Evolutionary conservation across 2,888 invertebrate genomes (phyloP).

Genomic region (Acronicta psi): DNA sequence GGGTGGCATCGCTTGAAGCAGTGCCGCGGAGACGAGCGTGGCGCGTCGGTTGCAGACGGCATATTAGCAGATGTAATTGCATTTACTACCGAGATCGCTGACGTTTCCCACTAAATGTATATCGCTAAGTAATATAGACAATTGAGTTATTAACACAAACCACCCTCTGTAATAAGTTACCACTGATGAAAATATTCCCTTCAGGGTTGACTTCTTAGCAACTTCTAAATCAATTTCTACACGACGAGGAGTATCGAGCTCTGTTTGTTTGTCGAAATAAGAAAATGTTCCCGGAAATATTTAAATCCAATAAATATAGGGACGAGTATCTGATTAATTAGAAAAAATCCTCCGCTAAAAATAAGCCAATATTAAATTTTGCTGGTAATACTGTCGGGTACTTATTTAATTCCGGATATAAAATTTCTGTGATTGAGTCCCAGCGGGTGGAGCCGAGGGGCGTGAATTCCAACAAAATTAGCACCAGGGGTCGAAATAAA

Average conservation of each 20-base stretch:
- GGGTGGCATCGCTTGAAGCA: constrained; percentile 76
- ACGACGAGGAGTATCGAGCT: constrained; percentile 37
- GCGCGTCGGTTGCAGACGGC: constrained; percentile 81
- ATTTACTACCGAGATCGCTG: constrained; percentile 86
- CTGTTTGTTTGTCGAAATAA: constrained; percentile 46
- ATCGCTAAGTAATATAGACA: constrained; percentile 83
- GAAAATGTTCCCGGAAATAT: constrained; percentile 50
- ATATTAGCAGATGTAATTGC: constrained; percentile 87
- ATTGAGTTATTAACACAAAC: constrained; percentile 86
- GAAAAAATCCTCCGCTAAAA: constrained; percentile 77
- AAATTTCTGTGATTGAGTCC: constrained; percentile 90
- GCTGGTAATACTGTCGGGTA: constrained; percentile 85
- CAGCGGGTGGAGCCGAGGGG: constrained; percentile 87
- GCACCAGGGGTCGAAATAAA: constrained; percentile 90
- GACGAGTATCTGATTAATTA: constrained; percentile 78
- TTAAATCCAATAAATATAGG: constrained; percentile 60
- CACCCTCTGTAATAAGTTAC: constrained; percentile 83
- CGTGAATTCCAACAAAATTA: constrained; percentile 90
- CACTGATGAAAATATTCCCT: constrained; percentile 83
- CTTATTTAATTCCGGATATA: constrained; percentile 90
- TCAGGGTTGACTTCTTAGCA: constrained; percentile 74
- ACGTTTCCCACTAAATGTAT: constrained; percentile 82
- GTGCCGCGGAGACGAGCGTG: constrained; percentile 57
- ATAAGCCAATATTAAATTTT: constrained; percentile 87
- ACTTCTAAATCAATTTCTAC: constrained; percentile 54